Evolutionary conservation across 2,113 vertebrate genomes (phyloP).

Genomic region (Spilogale gracilis): DNA sequence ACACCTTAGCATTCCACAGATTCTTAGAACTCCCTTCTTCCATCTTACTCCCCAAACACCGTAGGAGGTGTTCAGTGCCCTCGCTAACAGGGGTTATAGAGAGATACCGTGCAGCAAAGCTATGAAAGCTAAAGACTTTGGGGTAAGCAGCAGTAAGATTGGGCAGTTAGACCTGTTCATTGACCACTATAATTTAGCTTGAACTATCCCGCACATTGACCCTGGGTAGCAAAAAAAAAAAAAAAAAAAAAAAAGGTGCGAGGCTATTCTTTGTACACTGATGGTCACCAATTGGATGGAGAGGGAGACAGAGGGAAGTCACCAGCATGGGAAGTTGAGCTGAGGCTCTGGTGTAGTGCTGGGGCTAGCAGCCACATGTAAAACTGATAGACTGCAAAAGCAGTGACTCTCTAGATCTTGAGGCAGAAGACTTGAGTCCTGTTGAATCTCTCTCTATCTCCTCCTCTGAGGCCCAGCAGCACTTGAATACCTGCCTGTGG

Average conservation of each 20-base stretch:
- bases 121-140: not conserved
- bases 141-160: not conserved
- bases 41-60: not conserved
- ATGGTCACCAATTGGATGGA: not conserved
- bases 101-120: not conserved
- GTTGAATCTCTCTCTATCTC: not conserved
- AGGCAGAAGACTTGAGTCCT: not conserved
- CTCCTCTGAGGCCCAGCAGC: not conserved
- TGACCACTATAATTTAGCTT: slow-evolving; percentile 16
- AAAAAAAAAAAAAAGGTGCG: too few species aligned
- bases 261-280: not conserved
- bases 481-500: not conserved
- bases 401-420: not conserved
- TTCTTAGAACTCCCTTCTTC: slow-evolving; percentile 44
- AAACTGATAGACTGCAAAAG: not conserved
- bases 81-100: not conserved
- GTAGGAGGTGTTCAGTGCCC: not conserved
- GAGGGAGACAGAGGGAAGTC: not conserved
- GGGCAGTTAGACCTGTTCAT: not conserved
- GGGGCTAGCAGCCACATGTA: not conserved
- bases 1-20: not conserved
- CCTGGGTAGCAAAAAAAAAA: not conserved
- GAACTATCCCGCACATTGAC: not conserved
- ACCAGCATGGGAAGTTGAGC: not conserved
- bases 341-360: not conserved